Evolutionary conservation across 2,888 invertebrate genomes (phyloP).

Genomic region (Loripinus fragilis): DNA sequence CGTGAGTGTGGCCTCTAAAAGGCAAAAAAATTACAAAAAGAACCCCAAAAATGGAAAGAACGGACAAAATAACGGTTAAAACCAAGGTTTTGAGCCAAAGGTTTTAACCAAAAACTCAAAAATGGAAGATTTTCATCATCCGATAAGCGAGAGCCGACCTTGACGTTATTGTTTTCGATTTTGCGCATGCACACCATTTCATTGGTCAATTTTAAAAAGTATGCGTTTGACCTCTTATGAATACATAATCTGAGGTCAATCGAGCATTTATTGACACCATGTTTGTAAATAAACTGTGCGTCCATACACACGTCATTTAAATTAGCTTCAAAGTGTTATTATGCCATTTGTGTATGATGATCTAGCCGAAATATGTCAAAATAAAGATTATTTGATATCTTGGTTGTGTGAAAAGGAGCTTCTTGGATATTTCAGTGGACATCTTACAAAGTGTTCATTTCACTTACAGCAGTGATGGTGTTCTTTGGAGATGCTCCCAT

Average conservation of each 20-base stretch:
- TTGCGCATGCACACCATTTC: no score
- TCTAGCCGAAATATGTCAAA: background rate
- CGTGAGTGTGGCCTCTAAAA: background rate
- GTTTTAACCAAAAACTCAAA: background rate
- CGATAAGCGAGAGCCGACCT: background rate
- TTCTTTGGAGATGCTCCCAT: background rate
- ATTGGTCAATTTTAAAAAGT: background rate
- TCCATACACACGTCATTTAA: background rate
- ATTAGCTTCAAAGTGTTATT: background rate
- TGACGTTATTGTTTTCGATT: no score
- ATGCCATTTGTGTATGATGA: constrained; percentile 4
- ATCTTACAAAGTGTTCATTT: background rate
- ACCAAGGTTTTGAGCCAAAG: constrained; percentile 6
- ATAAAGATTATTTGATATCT: no score
- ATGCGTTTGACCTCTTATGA: background rate
- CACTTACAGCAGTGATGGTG: background rate
- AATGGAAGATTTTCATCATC: background rate
- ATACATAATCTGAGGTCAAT: no score
- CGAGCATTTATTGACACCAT: background rate
- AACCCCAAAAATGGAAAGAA: no score
- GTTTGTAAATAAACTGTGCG: constrained; percentile 8
- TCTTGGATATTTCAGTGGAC: background rate
- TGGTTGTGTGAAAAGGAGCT: constrained; percentile 1
- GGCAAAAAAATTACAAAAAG: background rate
- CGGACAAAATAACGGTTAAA: background rate